phyloP scores from a whole-genome alignment of 2,888 invertebrate species.

The Euphydryas editha region DNA sequence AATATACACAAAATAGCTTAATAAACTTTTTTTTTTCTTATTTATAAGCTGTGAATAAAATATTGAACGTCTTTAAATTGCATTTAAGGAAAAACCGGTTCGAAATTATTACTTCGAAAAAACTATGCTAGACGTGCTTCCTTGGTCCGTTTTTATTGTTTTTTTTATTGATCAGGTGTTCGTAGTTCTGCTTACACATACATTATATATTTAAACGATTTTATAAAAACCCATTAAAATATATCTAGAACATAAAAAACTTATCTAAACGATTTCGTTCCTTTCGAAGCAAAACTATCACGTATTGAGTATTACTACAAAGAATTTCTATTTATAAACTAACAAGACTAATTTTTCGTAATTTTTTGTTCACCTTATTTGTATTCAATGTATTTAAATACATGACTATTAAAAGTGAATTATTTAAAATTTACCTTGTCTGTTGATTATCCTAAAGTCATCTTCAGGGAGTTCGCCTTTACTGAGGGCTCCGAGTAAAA shows the following conservation, averaged over 20 bases:
- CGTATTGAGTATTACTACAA: neutral
- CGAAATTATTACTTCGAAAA: slow-evolving; percentile 18
- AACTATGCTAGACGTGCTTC: slow-evolving; percentile 30
- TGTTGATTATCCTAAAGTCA: slow-evolving; percentile 80
- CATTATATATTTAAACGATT: slow-evolving; percentile 22
- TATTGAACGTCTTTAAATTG: slow-evolving; percentile 22
- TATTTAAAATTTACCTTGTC: slow-evolving; percentile 61
- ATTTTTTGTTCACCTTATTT: too few species aligned
- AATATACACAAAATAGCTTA: neutral
- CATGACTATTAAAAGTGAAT: neutral
- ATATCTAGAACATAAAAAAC: slow-evolving; percentile 12
- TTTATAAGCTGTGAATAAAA: slow-evolving; percentile 21
- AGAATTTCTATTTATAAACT: neutral
- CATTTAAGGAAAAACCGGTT: slow-evolving; percentile 27
- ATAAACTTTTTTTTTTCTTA: neutral
- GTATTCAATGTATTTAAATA: too few species aligned
- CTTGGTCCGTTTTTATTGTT: slow-evolving; percentile 14
- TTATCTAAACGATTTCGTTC: neutral
- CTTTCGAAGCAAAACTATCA: neutral
- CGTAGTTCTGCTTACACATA: slow-evolving; percentile 26
- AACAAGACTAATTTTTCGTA: too few species aligned
- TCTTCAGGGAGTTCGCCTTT: slow-evolving; percentile 75
- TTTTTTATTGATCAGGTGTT: slow-evolving; percentile 13
- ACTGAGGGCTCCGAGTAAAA: slow-evolving; percentile 65
- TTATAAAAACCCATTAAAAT: slow-evolving; percentile 20